Evolutionary conservation across 64 coral and sea anemone genomes (phyloP).

Genomic region (Montipora cactus): DNA sequence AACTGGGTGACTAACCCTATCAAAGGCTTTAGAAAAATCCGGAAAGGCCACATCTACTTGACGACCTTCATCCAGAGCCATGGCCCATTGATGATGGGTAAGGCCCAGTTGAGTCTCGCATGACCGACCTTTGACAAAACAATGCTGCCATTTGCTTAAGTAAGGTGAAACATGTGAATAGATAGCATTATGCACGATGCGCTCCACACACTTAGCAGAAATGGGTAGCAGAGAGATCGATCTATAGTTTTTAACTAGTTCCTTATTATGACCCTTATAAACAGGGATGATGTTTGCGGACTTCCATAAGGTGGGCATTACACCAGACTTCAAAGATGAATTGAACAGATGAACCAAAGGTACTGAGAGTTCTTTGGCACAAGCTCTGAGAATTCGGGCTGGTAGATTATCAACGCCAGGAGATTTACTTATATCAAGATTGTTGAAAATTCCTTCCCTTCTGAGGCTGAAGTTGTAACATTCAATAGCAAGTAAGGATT

Average conservation of each 20-base stretch:
- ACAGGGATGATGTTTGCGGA: too few relatives aligned
- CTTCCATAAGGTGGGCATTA: too few relatives aligned
- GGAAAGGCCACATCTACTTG: not conserved
- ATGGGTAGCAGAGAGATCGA: not conserved
- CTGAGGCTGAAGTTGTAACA: too few relatives aligned
- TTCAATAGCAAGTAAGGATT: too few relatives aligned
- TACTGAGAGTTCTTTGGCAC: too few relatives aligned
- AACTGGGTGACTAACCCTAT: not conserved
- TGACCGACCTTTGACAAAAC: not conserved
- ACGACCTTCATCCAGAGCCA: not conserved
- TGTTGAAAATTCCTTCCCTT: too few relatives aligned
- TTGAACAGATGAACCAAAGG: too few relatives aligned
- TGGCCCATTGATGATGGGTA: not conserved
- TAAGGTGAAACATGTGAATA: not conserved
- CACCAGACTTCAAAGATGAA: too few relatives aligned
- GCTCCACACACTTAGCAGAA: not conserved
- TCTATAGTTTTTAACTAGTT: not conserved
- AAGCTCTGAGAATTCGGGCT: too few relatives aligned
- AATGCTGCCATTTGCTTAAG: not conserved
- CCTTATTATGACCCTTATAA: not conserved
- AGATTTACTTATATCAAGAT: too few relatives aligned
- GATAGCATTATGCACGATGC: not conserved
- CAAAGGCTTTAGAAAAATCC: not conserved
- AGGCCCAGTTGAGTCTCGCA: not conserved
- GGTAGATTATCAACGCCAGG: too few relatives aligned